These are phyloP conservation scores for Scaptomyza caliginosa DNA, from an alignment of 2,888 invertebrate genomes.

Conservation along the genomic window DNA sequence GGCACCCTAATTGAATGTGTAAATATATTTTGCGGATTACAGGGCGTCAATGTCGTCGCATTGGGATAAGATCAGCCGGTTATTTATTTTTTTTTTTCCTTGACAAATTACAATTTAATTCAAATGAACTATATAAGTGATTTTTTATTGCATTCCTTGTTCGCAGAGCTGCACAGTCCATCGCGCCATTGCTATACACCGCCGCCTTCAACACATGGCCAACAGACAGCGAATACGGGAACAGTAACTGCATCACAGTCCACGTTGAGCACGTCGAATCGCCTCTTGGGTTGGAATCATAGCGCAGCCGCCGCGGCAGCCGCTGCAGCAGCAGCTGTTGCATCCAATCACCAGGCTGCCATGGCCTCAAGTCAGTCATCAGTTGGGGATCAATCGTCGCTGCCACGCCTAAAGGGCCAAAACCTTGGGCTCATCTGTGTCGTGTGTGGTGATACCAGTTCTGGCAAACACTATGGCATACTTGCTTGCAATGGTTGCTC, in stretches of 20 bases:
- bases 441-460: conserved; percentile 98
- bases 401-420: conserved; percentile 85
- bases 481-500: conserved; percentile 99
- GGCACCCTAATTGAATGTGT: conserved; percentile 83
- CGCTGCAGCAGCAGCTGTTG: conserved; percentile 68
- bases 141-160: conserved; percentile 59
- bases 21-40: conserved; percentile 82
- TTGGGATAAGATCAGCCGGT: conserved; percentile 65
- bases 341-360: conserved; percentile 63
- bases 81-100: background rate
- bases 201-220: conserved; percentile 53
- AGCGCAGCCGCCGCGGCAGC: conserved; percentile 77
- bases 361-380: conserved; percentile 53
- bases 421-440: conserved; percentile 94
- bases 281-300: conserved; percentile 82
- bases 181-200: conserved; percentile 82
- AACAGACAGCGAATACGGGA: conserved; percentile 30
- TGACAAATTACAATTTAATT: conserved; percentile 80
- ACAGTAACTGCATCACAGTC: conserved; percentile 24
- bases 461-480: conserved; percentile 99
- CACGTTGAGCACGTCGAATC: conserved; percentile 57
- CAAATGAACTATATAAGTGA: conserved; percentile 79
- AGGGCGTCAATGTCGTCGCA: conserved; percentile 71
- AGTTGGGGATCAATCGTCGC: conserved; percentile 27
- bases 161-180: conserved; percentile 81